Base-by-base conservation (phyloP, 2,888 invertebrate genomes). In the Toxonevra muliebris region DNA sequence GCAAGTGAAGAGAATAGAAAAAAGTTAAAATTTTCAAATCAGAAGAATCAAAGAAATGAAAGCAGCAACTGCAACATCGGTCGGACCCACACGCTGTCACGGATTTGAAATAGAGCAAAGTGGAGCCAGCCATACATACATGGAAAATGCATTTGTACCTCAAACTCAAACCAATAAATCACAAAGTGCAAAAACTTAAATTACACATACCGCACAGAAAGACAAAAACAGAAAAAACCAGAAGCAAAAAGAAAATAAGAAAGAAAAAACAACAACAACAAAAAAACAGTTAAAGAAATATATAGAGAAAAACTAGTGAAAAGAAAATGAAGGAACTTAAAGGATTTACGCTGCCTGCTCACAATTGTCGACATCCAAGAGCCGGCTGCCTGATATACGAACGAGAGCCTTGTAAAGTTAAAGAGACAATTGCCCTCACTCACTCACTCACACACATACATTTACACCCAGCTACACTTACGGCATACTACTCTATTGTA, bases 101-200 rank as follows among this genome's bases (percentile, higher is more conserved):
- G 5, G 48, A 48, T n/a, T 48, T 13, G n/a, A 48, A n/a, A 13
- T 17, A 62, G 43, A 15, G 20, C 54, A 54, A 19, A 8, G 54
- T 13, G 54, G n/a, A 41, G 58, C 58, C 59, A 43, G 17, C 12
- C 41, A 50, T 13, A 43, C 57, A 20, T 75, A 76, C 78, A 78
- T 73, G 75, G 73, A 74, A 78, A 80, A 77, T 79, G 79, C 78
- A 80, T 79, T 80, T 80, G 77, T 77, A 77, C 75, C 78, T 77
- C 76, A 74, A 78, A 77, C 78, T 77, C 76, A 74, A 78, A 77
- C 80, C 79, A 75, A 79, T 79, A 80, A 80, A 80, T 80, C 79
- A 80, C 78, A 77, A 76, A 76, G 77, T 78, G 80, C n/a, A 75
- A 79, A 80, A 30, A 79, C 78, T 76, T 76, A 77, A 75, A 80